phyloP scores from a whole-genome alignment of 1,140 invertebrate genomes.

The Agraylea sexmaculata region DNA sequence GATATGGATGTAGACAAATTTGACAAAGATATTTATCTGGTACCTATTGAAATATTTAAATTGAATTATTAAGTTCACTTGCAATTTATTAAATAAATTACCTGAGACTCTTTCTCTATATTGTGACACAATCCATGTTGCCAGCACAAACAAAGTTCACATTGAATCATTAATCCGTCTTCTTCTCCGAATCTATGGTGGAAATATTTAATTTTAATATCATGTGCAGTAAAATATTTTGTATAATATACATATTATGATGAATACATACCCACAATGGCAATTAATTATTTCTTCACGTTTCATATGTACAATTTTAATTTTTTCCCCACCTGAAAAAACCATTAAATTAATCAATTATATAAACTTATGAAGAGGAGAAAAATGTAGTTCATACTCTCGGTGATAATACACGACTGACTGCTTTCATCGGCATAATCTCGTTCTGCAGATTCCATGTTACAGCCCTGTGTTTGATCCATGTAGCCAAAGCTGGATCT shows the following conservation, averaged over 20 bases:
- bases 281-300: constrained; percentile 81
- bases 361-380: constrained; percentile 2
- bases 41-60: constrained; percentile 43
- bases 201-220: constrained; percentile 2
- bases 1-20: constrained; percentile 69
- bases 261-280: constrained; percentile 46
- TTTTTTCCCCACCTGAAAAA: constrained; percentile 42
- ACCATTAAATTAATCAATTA: constrained; percentile 8
- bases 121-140: constrained; percentile 84
- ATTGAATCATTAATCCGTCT: constrained; percentile 90
- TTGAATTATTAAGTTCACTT: constrained; percentile 1
- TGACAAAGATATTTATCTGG: constrained; percentile 85
- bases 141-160: constrained; percentile 89
- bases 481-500: constrained; percentile 17
- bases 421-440: constrained; percentile 9
- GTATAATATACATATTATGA: not conserved
- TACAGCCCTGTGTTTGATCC: constrained; percentile 2
- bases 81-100: constrained; percentile 16
- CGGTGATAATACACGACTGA: constrained; percentile 15
- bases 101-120: constrained; percentile 56
- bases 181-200: constrained; percentile 56
- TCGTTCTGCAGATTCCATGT: not conserved
- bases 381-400: constrained; percentile 13
- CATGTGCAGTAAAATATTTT: too few species aligned
- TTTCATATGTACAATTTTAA: constrained; percentile 54